Conservation (phyloP, 2,113 vertebrate genomes). For the Petrocephalus zakoni region DNA sequence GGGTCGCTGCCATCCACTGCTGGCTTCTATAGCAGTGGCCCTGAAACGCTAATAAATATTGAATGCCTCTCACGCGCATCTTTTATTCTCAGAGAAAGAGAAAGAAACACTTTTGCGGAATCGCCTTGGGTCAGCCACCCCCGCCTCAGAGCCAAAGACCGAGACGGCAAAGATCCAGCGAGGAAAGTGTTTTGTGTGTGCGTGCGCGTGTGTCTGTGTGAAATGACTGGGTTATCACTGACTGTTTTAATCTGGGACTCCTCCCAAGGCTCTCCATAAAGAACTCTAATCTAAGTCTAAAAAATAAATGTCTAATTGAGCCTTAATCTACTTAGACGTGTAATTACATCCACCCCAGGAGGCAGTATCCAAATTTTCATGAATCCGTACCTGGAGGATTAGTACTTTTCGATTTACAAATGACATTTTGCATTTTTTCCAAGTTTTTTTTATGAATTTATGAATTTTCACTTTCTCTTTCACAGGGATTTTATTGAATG, state of each 20-base stretch:
- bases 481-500: neutral
- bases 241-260: neutral
- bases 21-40: neutral
- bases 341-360: neutral
- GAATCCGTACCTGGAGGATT: neutral
- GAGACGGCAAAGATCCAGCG: neutral
- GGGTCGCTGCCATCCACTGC: neutral
- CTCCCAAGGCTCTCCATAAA: neutral
- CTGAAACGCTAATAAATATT: neutral
- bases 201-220: neutral
- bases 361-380: neutral
- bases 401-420: neutral
- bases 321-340: neutral
- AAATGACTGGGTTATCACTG: neutral
- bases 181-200: neutral
- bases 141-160: neutral
- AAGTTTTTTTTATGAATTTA: neutral
- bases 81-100: neutral
- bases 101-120: neutral
- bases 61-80: neutral
- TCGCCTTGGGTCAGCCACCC: neutral
- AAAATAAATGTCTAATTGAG: neutral
- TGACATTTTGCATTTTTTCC: neutral
- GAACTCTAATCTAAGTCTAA: neutral
- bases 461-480: neutral